Evolutionary conservation across 1,140 invertebrate genomes (phyloP).

Genomic region (Babylonia areolata): DNA sequence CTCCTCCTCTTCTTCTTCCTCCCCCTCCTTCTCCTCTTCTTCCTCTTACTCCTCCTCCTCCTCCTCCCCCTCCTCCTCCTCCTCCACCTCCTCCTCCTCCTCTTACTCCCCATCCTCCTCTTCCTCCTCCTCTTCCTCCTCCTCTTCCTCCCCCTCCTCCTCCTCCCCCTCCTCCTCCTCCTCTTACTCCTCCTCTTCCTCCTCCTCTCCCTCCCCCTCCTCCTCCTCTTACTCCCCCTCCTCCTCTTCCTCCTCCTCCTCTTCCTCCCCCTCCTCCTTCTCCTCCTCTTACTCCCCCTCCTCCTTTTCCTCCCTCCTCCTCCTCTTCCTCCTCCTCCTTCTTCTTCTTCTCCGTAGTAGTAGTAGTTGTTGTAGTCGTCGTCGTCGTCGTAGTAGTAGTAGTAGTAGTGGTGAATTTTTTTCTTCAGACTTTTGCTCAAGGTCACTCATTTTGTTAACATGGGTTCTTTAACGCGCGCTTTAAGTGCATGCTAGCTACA

Average conservation of each 20-base stretch:
- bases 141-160: background rate
- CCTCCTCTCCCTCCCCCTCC: background rate
- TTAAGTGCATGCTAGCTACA: too few relatives aligned
- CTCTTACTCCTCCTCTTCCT: slow-evolving; percentile 7
- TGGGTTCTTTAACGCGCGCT: too few relatives aligned
- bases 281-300: background rate
- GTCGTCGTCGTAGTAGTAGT: too few relatives aligned
- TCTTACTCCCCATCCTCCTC: slow-evolving; percentile 20
- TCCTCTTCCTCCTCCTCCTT: slow-evolving; percentile 18
- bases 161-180: background rate
- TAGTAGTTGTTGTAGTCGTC: too few relatives aligned
- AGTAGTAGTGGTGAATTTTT: too few relatives aligned
- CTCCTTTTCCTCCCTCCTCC: background rate
- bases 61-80: background rate
- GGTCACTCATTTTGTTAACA: too few relatives aligned
- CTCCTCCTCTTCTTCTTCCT: background rate
- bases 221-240: background rate
- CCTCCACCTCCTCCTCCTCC: background rate
- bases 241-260: background rate
- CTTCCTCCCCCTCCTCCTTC: slow-evolving; percentile 16
- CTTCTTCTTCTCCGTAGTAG: slow-evolving; percentile 30
- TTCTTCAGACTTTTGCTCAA: too few relatives aligned
- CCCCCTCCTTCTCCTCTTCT: slow-evolving; percentile 22
- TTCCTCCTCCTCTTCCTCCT: slow-evolving; percentile 2
- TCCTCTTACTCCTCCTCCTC: background rate